phyloP scores from a whole-genome alignment of 2,797 vertebrate species.

The Pseudochirops cupreus region DNA sequence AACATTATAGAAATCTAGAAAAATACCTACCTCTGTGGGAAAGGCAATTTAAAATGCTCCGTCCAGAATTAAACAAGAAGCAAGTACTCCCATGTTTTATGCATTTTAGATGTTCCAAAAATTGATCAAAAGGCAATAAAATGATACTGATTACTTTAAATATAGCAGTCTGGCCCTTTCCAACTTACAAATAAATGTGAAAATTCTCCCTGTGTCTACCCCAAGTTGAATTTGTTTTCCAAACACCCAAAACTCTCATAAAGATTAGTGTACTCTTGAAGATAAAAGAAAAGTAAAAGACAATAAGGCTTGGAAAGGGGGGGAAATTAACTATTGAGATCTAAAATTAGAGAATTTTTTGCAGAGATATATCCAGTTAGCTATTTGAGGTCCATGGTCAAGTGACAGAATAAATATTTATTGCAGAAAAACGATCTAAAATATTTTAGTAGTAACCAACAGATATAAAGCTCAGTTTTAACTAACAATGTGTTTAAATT shows the following conservation, averaged over 20 bases:
- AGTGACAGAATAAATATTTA: background rate
- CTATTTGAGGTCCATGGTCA: background rate
- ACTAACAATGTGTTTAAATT: background rate
- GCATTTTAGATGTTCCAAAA: constrained; percentile 44
- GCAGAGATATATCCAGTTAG: background rate
- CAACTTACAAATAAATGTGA: constrained; percentile 5
- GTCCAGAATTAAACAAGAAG: constrained; percentile 35
- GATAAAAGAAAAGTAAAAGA: constrained; percentile 4
- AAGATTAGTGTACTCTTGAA: constrained; percentile 21
- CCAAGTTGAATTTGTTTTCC: constrained; percentile 25
- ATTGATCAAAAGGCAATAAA: background rate
- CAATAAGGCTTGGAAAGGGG: background rate
- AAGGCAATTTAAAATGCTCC: background rate
- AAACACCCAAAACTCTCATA: background rate
- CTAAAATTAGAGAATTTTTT: background rate
- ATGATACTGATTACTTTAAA: background rate
- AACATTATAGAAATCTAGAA: constrained; percentile 21
- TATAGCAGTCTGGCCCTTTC: background rate
- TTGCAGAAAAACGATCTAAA: background rate
- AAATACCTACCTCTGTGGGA: background rate
- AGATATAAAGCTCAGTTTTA: background rate
- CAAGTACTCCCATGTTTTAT: constrained; percentile 1
- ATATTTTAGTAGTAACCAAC: background rate
- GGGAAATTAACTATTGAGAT: background rate
- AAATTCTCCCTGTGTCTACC: background rate